These are phyloP conservation scores for Atopsyche davidsoni DNA, from an alignment of 1,140 invertebrate genomes.

Conservation along the genomic window DNA sequence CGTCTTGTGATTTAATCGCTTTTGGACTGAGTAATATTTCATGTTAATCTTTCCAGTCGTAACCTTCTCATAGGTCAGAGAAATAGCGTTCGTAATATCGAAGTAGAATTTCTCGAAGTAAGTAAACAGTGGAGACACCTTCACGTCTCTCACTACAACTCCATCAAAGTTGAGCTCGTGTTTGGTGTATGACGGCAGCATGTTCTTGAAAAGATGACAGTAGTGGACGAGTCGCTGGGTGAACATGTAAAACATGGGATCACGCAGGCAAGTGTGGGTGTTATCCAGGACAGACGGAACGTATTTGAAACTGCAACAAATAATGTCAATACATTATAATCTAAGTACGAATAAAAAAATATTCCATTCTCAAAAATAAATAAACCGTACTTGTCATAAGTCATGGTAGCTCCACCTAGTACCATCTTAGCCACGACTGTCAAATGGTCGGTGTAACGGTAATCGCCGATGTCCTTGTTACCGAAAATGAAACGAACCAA, in stretches of 20 bases:
- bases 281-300: conserved; percentile 39
- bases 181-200: conserved; percentile 52
- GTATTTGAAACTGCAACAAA: conserved; percentile 41
- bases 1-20: conserved; percentile 34
- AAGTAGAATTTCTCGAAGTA: conserved; percentile 67
- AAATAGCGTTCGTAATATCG: conserved; percentile 60
- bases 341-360: conserved; percentile 31
- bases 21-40: conserved; percentile 38
- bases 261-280: conserved; percentile 55
- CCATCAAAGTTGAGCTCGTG: conserved; percentile 55
- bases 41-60: conserved; percentile 55
- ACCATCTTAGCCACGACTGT: conserved; percentile 33
- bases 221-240: conserved; percentile 50
- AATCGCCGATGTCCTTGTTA: conserved; percentile 45
- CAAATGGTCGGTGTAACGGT: conserved; percentile 33
- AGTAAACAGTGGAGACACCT: conserved; percentile 58
- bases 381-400: conserved; percentile 29
- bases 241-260: conserved; percentile 63
- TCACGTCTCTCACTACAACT: conserved; percentile 57
- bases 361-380: background rate
- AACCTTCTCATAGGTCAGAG: conserved; percentile 39
- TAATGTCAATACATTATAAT: conserved; percentile 48
- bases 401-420: conserved; percentile 37
- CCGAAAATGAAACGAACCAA: conserved; percentile 52
- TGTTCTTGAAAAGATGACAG: conserved; percentile 46